Percentiles rank a stretch among this genome's conserved stretches.
phyloP scores from a whole-genome alignment of 2,888 invertebrate genomes.

The Hyles lineata region DNA sequence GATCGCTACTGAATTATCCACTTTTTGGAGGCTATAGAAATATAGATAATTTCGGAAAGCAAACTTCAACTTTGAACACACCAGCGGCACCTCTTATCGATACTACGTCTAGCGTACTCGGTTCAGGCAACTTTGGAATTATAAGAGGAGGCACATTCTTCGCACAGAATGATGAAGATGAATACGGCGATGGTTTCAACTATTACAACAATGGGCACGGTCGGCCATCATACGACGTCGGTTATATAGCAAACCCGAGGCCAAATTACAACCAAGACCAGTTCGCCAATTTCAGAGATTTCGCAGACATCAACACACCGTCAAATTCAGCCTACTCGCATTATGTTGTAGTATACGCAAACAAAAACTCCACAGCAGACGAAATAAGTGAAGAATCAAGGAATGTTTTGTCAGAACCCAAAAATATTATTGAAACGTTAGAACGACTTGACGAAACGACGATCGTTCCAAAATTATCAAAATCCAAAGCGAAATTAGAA shows the following conservation, averaged over 20 bases:
- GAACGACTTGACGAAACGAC: slow-evolving; percentile 87
- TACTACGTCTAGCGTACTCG: slow-evolving; percentile 87
- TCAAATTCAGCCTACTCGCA: slow-evolving; percentile 92
- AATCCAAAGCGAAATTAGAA: slow-evolving; percentile 87
- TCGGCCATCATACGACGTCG: slow-evolving; percentile 86
- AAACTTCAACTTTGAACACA: slow-evolving; percentile 55
- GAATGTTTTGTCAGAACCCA: slow-evolving; percentile 84
- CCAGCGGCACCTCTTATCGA: slow-evolving; percentile 74
- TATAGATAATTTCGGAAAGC: slow-evolving; percentile 70
- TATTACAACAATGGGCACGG: slow-evolving; percentile 89
- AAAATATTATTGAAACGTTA: slow-evolving; percentile 93
- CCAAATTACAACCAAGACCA: slow-evolving; percentile 92
- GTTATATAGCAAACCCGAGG: slow-evolving; percentile 88
- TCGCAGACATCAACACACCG: slow-evolving; percentile 94
- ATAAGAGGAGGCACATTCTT: slow-evolving; percentile 95
- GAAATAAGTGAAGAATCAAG: slow-evolving; percentile 78
- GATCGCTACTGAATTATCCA: slow-evolving; percentile 77
- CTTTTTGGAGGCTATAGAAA: slow-evolving; percentile 73
- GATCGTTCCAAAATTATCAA: slow-evolving; percentile 80
- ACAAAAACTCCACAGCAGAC: slow-evolving; percentile 89
- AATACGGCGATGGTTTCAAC: slow-evolving; percentile 85
- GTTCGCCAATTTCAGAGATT: slow-evolving; percentile 95
- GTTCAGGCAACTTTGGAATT: slow-evolving; percentile 94
- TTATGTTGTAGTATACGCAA: slow-evolving; percentile 92
- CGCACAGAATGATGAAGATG: slow-evolving; percentile 89